Conservation (phyloP, 2,888 invertebrate species). For the Agelastica alni region DNA sequence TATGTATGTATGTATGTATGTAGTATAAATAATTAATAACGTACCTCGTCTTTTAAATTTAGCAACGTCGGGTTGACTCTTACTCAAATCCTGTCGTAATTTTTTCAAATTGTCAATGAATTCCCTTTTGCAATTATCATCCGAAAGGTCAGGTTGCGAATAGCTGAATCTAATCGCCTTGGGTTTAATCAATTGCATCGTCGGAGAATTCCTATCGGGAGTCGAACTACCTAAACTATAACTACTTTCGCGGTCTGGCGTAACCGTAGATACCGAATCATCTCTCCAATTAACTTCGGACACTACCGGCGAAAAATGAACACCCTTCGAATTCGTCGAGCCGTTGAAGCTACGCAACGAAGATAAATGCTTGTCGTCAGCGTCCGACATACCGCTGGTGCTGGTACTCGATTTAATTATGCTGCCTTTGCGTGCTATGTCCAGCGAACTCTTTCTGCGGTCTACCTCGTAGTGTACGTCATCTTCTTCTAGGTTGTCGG, state of each 20-base stretch:
- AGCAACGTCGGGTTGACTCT: slow-evolving; percentile 44
- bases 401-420: slow-evolving; percentile 52
- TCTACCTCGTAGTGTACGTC: slow-evolving; percentile 38
- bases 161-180: slow-evolving; percentile 38
- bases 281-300: slow-evolving; percentile 81
- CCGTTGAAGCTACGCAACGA: slow-evolving; percentile 48
- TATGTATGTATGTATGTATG: no score
- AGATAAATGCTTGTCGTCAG: slow-evolving; percentile 47
- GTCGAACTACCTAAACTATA: slow-evolving; percentile 49
- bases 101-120: slow-evolving; percentile 39
- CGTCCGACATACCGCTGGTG: slow-evolving; percentile 52
- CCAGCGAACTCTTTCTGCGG: slow-evolving; percentile 61
- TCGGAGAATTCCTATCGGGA: slow-evolving; percentile 44
- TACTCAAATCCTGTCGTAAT: slow-evolving; percentile 39
- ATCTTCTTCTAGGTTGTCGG: slow-evolving; percentile 43
- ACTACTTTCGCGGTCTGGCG: slow-evolving; percentile 50
- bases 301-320: slow-evolving; percentile 80
- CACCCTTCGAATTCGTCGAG: slow-evolving; percentile 57
- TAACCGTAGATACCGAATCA: slow-evolving; percentile 55
- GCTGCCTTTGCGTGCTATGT: slow-evolving; percentile 63
- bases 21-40: slow-evolving; percentile 28
- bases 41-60: slow-evolving; percentile 39
- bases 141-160: slow-evolving; percentile 51
- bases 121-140: slow-evolving; percentile 38
- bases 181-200: slow-evolving; percentile 37